Base-by-base conservation (phyloP, 2,888 invertebrate genomes). In the Cerastoderma edule region DNA sequence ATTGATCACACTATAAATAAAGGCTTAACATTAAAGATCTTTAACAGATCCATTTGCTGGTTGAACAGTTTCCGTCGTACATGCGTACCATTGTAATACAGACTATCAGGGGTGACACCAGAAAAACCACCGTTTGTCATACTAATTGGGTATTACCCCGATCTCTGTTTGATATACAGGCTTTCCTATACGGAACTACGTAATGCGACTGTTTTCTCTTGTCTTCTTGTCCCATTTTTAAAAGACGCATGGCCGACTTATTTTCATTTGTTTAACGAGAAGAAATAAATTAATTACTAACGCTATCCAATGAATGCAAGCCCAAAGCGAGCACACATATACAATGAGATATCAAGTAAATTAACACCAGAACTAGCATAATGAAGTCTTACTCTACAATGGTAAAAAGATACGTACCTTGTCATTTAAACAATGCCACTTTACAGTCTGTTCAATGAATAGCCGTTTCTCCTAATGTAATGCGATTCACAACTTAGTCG, bases 371-470 rank as follows among this genome's bases (percentile, higher is more conserved):
- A 13, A 27, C n/a, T 53, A 27, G 27, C 24, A 53, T 5, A 53
- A 53, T 53, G 27, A 6, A 22, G 53, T 53, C 13, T 27, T 53
- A 53, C 53, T 22, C 53, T 53, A 53, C 24, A 27, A 10, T 39
- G 16, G 39, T 22, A 39, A 60, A 60, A 8, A 13, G 13, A 60
- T 35, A 33, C 60, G 24, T 39, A 60, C 60, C 60, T 60, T 60
- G 39, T 60, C 60, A 60, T 60, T 16, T 39, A 24, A 60, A 60
- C 60, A 60, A 60, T 60, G 27, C 60, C 4, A 10, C 19, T 4
- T 10, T 8, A 60, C 32, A 10, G 13, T n/a, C 60, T 27, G 60
- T 24, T 39, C 60, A 60, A 19, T 60, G 33, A 60, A 39, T 22
- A 39, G 2, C 33, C n/a, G 60, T n/a, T 6, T 6, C 60, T 39